phyloP scores from a whole-genome alignment of 1,140 invertebrate genomes.

The Anastrepha ludens region DNA sequence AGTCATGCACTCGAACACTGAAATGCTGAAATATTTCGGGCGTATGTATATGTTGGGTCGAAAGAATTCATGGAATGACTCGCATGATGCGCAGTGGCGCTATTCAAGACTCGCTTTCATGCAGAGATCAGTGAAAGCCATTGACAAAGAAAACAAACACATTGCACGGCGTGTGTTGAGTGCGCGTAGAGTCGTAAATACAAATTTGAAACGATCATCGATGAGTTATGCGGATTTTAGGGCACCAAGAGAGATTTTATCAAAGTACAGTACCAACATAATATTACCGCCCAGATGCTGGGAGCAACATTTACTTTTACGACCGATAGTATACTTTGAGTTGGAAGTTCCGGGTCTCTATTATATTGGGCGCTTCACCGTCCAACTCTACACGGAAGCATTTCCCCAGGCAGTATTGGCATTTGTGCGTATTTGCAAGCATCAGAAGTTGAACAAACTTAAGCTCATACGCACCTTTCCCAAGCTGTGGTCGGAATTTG shows the following conservation, averaged over 20 bases:
- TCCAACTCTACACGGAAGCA: slow-evolving; percentile 14
- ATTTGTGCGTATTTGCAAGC: neutral
- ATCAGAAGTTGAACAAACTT: neutral
- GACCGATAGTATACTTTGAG: slow-evolving; percentile 10
- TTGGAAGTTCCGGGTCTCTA: neutral
- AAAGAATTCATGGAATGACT: slow-evolving; percentile 15
- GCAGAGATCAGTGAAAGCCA: neutral
- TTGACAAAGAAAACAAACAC: neutral
- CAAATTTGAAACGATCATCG: neutral
- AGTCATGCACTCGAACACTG: neutral
- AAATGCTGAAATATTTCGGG: slow-evolving; percentile 7
- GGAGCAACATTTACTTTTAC: neutral
- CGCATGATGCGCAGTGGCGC: slow-evolving; percentile 31
- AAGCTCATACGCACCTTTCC: slow-evolving; percentile 2
- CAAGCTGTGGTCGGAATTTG: slow-evolving; percentile 19
- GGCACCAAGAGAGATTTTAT: neutral
- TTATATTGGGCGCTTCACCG: neutral
- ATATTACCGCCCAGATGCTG: neutral
- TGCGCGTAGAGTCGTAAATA: neutral
- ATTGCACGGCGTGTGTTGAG: neutral
- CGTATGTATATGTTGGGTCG: neutral
- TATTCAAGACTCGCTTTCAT: neutral
- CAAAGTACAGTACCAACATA: neutral
- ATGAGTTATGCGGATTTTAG: neutral
- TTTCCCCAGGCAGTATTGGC: neutral